Evolutionary conservation across 64 coral and sea anemone species (phyloP).

Genomic region (Porites australiensis): DNA sequence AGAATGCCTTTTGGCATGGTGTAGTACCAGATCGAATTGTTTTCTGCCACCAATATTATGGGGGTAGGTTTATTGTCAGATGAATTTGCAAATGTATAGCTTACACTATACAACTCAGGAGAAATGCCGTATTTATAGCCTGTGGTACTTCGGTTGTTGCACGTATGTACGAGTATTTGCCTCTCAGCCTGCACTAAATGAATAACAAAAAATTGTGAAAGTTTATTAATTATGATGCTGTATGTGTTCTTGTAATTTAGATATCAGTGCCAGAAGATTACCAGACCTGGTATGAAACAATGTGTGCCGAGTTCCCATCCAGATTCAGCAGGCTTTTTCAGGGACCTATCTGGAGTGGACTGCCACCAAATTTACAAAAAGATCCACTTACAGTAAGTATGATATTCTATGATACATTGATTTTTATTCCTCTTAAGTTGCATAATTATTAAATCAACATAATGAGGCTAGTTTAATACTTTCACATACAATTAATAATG

Average conservation of each 20-base stretch:
- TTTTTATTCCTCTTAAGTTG: no score
- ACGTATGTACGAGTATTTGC: no score
- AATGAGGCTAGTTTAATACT: no score
- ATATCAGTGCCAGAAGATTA: slow-evolving; percentile 44
- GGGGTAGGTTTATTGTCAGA: slow-evolving; percentile 21
- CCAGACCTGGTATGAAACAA: slow-evolving; percentile 53
- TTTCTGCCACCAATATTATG: slow-evolving; percentile 66
- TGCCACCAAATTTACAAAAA: neutral
- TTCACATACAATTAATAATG: no score
- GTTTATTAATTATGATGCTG: neutral
- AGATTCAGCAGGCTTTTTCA: slow-evolving; percentile 68
- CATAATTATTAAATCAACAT: no score
- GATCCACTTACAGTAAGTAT: slow-evolving; percentile 28
- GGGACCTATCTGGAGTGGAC: slow-evolving; percentile 72
- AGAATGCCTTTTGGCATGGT: slow-evolving; percentile 86
- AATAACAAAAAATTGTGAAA: no score
- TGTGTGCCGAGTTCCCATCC: slow-evolving; percentile 67
- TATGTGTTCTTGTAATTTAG: slow-evolving; percentile 1
- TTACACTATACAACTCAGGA: no score
- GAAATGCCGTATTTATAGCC: no score
- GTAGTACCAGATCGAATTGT: slow-evolving; percentile 79
- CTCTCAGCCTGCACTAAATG: no score
- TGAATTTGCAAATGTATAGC: no score
- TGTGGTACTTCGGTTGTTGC: no score
- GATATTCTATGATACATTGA: no score